Evolutionary conservation across 1,140 invertebrate genomes (phyloP).

Genomic region (Zaprionus ornatus): DNA sequence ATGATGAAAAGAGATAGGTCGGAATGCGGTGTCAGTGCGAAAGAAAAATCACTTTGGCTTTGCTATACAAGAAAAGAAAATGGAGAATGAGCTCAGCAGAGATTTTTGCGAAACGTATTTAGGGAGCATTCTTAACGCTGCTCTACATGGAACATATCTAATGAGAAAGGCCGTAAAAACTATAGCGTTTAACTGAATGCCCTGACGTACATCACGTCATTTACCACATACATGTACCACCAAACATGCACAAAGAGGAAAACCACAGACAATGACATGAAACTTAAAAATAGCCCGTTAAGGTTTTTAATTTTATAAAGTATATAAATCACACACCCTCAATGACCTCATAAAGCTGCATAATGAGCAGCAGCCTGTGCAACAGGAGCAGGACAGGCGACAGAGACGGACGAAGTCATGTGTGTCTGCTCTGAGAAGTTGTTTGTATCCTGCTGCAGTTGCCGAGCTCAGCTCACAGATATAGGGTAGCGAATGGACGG

Average conservation of each 20-base stretch:
- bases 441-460: conserved; percentile 60
- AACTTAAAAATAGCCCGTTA: conserved; percentile 25
- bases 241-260: not conserved
- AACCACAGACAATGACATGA: conserved; percentile 10
- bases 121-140: not conserved
- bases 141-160: conserved; percentile 3
- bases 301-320: conserved; percentile 65
- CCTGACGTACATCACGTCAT: no score
- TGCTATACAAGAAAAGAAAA: conserved; percentile 24
- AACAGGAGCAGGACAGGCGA: conserved; percentile 13
- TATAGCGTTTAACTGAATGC: not conserved
- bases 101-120: not conserved
- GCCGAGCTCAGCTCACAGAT: not conserved
- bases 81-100: not conserved
- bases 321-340: conserved; percentile 62
- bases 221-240: not conserved
- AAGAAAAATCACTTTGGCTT: conserved; percentile 57
- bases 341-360: conserved; percentile 70
- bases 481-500: not conserved
- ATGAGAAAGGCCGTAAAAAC: conserved; percentile 1
- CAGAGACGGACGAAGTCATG: conserved; percentile 8
- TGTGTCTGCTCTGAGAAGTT: conserved; percentile 61
- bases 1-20: conserved; percentile 11
- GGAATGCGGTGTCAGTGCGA: conserved; percentile 20
- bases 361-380: conserved; percentile 54